A percentile compares a stretch with the other conserved stretches of the same genome.
phyloP scores from a whole-genome alignment of 2,888 invertebrate species.

The Cantharis rustica region DNA sequence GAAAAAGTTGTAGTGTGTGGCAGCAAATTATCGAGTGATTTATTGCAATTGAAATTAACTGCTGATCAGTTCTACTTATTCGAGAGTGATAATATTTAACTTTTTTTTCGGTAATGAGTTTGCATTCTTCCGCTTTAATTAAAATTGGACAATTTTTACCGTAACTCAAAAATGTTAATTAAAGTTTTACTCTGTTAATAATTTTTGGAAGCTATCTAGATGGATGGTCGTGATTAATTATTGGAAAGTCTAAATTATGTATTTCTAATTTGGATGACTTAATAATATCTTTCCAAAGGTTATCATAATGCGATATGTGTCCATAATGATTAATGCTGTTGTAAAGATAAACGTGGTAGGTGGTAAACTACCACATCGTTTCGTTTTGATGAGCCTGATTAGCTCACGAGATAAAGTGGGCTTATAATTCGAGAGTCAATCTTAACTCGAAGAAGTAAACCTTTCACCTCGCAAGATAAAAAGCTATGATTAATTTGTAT shows the following conservation, averaged over 20 bases:
- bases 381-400: not conserved
- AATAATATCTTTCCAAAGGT: not conserved
- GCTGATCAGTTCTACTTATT: not conserved
- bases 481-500: not conserved
- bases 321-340: not conserved
- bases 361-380: not conserved
- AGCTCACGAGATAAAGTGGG: not conserved
- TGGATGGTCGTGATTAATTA: not conserved
- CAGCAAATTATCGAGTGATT: not conserved
- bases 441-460: not conserved
- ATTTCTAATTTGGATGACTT: not conserved
- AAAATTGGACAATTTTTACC: not conserved
- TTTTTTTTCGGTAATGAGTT: not conserved
- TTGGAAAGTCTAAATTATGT: not conserved
- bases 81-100: not conserved
- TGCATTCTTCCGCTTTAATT: not conserved
- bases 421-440: not conserved
- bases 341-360: not conserved
- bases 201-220: not conserved
- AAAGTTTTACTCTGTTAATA: not conserved
- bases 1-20: not conserved
- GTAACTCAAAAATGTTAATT: not conserved
- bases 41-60: constrained; percentile 2
- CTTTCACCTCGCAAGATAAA: not conserved
- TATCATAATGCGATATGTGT: not conserved